A percentile compares a stretch with the other conserved stretches of the same genome.
Conservation (phyloP, 2,888 invertebrate species). For the Synergus laeviventris region DNA sequence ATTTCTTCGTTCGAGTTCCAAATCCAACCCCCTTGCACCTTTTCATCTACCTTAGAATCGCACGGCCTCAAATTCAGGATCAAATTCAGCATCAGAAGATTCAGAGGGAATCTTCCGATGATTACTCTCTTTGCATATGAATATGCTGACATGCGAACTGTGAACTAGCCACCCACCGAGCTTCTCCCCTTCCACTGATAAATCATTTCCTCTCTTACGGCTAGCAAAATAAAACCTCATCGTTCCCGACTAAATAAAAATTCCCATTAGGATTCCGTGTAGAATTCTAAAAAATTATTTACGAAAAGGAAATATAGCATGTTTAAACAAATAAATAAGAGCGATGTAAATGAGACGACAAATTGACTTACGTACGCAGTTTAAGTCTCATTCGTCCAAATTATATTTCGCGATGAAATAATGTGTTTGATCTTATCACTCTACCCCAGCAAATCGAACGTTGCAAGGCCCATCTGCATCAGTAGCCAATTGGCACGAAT, state of each 20-base stretch:
- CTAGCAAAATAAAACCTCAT: too few species aligned
- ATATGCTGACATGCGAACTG: too few species aligned
- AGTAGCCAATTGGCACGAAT: conserved; percentile 17
- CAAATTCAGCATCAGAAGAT: not conserved
- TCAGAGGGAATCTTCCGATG: not conserved
- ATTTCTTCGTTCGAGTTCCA: conserved; percentile 29
- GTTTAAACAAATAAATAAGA: not conserved
- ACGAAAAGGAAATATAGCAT: too few species aligned
- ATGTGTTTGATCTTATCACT: conserved; percentile 10
- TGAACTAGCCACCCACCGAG: not conserved
- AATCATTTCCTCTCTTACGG: not conserved
- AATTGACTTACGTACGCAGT: not conserved
- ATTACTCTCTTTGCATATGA: not conserved
- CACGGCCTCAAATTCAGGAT: not conserved
- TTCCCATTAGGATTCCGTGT: too few species aligned
- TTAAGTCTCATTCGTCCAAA: conserved; percentile 31
- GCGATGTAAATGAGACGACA: not conserved
- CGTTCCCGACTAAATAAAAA: too few species aligned
- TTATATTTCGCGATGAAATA: conserved; percentile 14
- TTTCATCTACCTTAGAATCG: conserved; percentile 2
- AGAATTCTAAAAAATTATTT: too few species aligned
- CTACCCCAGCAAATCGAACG: not conserved
- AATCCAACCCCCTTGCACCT: not conserved
- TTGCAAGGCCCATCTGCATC: conserved; percentile 29
- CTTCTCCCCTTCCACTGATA: not conserved